Evolutionary conservation across 1,140 invertebrate genomes (phyloP), one percentile per base, ranked within the genome.

Genomic region (Lordiphosa clarofinis): DNA sequence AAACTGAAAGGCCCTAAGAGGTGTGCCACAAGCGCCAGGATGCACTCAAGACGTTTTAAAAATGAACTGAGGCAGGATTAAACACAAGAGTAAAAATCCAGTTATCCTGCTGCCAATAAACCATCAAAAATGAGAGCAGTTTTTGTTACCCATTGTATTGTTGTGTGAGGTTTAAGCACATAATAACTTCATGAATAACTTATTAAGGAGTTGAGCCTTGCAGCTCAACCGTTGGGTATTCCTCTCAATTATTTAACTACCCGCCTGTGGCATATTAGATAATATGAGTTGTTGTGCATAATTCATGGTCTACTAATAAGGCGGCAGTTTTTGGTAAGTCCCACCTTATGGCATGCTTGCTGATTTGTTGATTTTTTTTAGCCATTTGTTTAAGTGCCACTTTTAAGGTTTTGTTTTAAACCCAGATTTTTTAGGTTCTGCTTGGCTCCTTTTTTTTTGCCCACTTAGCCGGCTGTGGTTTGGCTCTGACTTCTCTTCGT

Each of bases 161-260:
- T 66, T 66, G 67, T 70, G 53, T 70, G 63, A 68, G 73, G 60
- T 57, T 78, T 78, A 76, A 73, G 62, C 73, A 76, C 73, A 68
- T 76, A 76, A 78, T 76, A 76, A 76, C 73, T 73, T 76, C 78
- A 76, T 76, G 67, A 70, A 70, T 70, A 70, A 70, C 39, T 66
- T 70, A 70, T 70, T 50, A 66, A 59, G 54, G 12, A 33, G 43
- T 8, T 3, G 21, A 24, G 21, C 21, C 4, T 4, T 24, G 21
- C 21, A 24, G 21, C 21, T 3, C 21, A 35, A 42, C 35, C 40
- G 3, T 10, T 12, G 19, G 24, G 58, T 11, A 21, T 13, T 46
- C 38, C 40, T 36, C 44, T 76, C 57, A 76, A 76, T 78, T 78
- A 76, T 76, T 76, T 73, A 78, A 71, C 56, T 72, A 58, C 63